Evolutionary conservation across 2,888 invertebrate species (phyloP).

Genomic region (Eucera pruinosa): DNA sequence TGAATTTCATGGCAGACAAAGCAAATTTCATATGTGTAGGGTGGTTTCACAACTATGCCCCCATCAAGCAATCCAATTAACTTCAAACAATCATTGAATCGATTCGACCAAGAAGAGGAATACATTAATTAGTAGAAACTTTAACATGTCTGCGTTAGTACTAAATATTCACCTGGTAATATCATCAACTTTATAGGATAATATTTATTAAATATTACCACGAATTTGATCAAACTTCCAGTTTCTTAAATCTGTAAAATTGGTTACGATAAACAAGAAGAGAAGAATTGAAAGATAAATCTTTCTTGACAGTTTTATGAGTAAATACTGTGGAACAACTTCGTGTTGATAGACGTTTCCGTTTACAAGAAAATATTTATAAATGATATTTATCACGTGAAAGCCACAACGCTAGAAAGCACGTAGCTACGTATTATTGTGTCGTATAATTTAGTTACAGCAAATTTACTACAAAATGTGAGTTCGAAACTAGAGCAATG

Average conservation of each 20-base stretch:
- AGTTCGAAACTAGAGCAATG: not conserved
- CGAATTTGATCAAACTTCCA: no score
- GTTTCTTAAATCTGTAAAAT: no score
- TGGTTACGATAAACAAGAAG: no score
- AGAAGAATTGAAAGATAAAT: no score
- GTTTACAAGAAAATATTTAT: no score
- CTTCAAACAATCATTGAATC: conserved; percentile 14
- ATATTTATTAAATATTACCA: no score
- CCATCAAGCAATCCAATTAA: conserved; percentile 19
- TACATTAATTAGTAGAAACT: conserved; percentile 8
- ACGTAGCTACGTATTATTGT: conserved; percentile 2
- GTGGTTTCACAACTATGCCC: not conserved
- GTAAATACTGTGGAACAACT: not conserved
- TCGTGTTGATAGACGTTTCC: not conserved
- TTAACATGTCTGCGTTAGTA: not conserved
- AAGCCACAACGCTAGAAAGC: not conserved
- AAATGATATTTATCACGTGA: not conserved
- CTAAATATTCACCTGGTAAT: not conserved
- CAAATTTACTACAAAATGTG: not conserved
- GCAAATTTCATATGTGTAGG: not conserved
- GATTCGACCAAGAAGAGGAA: not conserved
- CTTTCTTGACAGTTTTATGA: no score
- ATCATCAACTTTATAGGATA: no score
- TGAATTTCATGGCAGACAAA: not conserved
- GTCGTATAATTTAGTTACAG: not conserved